phyloP scores from a whole-genome alignment of 2,113 vertebrate species.

The Origma solitaria region DNA sequence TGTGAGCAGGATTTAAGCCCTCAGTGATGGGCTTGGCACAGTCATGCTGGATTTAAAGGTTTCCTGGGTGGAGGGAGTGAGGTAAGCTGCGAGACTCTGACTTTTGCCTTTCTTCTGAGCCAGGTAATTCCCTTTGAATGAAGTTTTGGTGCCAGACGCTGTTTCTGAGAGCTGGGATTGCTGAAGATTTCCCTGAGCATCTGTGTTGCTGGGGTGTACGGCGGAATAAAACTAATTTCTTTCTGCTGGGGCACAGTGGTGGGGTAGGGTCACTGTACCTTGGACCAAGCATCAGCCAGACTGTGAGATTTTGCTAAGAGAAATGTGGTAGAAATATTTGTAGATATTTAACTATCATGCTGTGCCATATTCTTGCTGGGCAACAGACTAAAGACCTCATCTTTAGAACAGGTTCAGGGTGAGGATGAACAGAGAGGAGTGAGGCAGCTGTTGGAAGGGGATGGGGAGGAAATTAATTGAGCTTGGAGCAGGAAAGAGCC shows the following conservation, averaged over 20 bases:
- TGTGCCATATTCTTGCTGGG: background rate
- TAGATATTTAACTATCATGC: background rate
- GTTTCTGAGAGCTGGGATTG: background rate
- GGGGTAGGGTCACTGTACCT: rapidly evolving
- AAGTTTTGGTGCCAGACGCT: background rate
- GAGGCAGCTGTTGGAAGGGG: background rate
- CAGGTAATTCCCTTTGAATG: background rate
- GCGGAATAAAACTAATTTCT: background rate
- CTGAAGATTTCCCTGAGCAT: background rate
- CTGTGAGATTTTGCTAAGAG: background rate
- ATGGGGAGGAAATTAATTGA: background rate
- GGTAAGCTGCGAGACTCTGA: background rate
- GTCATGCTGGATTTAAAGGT: background rate
- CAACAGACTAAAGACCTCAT: background rate
- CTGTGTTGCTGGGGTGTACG: background rate
- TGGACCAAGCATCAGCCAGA: background rate
- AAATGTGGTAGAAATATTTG: background rate
- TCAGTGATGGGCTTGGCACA: background rate
- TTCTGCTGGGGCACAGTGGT: background rate
- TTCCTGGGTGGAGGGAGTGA: background rate
- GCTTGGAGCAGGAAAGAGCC: background rate
- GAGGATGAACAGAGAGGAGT: background rate
- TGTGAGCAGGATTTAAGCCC: background rate
- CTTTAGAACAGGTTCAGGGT: background rate
- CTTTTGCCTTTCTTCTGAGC: background rate